Percentiles rank a stretch among this genome's conserved stretches.
Evolutionary conservation across 2,113 vertebrate species (phyloP).

Genomic region (Festucalex cinctus): DNA sequence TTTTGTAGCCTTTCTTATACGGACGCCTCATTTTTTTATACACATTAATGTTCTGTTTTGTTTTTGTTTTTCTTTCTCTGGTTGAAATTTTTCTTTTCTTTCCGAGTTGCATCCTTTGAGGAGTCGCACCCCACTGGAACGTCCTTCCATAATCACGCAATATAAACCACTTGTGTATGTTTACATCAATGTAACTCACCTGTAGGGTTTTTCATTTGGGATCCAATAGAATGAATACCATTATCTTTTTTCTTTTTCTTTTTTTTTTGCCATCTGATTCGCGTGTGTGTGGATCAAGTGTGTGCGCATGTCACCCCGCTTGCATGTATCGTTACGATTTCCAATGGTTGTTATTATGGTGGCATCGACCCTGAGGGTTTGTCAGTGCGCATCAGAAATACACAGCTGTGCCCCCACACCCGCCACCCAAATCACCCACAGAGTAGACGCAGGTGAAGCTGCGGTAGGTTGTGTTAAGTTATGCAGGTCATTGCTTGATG

Average conservation of each 20-base stretch:
- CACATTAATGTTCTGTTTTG: conserved; percentile 58
- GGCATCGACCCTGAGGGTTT: not conserved
- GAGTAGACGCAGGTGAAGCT: conserved; percentile 54
- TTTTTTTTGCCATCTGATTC: conserved; percentile 46
- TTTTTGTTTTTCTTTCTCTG: conserved; percentile 58
- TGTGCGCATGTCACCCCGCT: conserved; percentile 31
- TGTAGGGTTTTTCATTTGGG: conserved; percentile 65
- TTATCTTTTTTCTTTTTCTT: conserved; percentile 44
- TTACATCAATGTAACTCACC: conserved; percentile 76
- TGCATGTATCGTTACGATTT: conserved; percentile 30
- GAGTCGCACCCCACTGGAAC: conserved; percentile 70
- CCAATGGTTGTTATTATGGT: conserved; percentile 22
- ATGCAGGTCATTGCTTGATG: conserved; percentile 62
- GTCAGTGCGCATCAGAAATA: conserved; percentile 25
- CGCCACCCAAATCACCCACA: not conserved
- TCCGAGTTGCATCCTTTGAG: conserved; percentile 69
- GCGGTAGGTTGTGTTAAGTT: conserved; percentile 47
- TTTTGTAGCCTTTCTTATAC: conserved; percentile 91
- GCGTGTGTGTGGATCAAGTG: conserved; percentile 2
- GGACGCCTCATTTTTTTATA: conserved; percentile 82
- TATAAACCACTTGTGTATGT: conserved; percentile 80
- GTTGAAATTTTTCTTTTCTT: conserved; percentile 47
- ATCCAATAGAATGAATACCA: conserved; percentile 59
- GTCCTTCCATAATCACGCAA: conserved; percentile 71
- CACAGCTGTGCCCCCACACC: conserved; percentile 15